Evolutionary conservation across 2,888 invertebrate species (phyloP), one percentile per base, ranked within the genome.

Genomic region (Eupeodes luniger): DNA sequence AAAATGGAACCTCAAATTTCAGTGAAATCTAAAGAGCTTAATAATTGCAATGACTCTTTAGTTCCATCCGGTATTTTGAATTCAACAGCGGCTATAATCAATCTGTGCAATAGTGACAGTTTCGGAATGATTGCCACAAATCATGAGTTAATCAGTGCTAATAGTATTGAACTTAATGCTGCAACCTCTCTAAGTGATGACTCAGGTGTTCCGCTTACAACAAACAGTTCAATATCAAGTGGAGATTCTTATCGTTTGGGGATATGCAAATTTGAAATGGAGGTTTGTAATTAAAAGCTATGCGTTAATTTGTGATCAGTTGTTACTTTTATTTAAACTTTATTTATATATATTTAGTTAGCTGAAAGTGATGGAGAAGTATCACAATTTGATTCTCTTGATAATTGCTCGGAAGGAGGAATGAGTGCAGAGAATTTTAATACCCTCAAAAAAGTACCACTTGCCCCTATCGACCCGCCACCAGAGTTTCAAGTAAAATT

Each of bases 351-450:
- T 5, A 64, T 19, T 44, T 93, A 96, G 96, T 95, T 96, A 93
- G 96, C 96, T 94, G 97, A 97, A 93, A 97, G 97, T 93, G 97
- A 97, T 93, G 96, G 96, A 91, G 97, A 97, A 93, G 94, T 97
- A 87, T 97, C 97, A n/a, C 96, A 96, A 92, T 96, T 96, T 91
- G 97, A 97, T 93, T 97, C 96, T 12, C 94, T 96, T 90, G 97
- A 96, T 93, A 95, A 96, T 81, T 93, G 93, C 83, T 96, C 97
- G 6, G 97, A 97, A 92, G 95, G 95, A 27, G 95, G 96, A 44
- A 97, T 97, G 95, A 96, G 96, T 91, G 96, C 96, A 14, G 97
- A 96, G 92, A 96, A 97, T 93, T 97, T 97, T 92, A 97, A 97
- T 92, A 97, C 97, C 3, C 94, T 97, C 89, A 97, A 97, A 92